These are phyloP conservation scores for Oryzias woworae DNA, from an alignment of 2,113 vertebrate species.

Conservation along the genomic window DNA sequence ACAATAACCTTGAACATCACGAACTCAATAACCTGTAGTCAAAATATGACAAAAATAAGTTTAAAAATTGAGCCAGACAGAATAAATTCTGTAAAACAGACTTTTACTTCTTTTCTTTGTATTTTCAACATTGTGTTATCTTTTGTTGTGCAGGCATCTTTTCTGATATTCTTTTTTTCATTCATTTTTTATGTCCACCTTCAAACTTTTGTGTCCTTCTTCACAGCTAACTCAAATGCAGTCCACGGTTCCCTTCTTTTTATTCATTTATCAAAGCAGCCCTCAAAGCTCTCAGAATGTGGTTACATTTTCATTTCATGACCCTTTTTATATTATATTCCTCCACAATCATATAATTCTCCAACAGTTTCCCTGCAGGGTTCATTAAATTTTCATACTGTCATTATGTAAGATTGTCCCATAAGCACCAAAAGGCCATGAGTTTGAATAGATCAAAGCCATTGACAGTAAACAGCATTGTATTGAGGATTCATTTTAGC, in stretches of 20 bases:
- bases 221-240: background rate
- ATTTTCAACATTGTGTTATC: too few species aligned
- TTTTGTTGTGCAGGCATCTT: too few species aligned
- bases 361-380: slow-evolving; percentile 11
- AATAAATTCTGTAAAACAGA: too few species aligned
- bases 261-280: background rate
- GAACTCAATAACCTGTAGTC: background rate
- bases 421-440: slow-evolving; percentile 24
- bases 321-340: slow-evolving; percentile 8
- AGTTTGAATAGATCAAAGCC: slow-evolving; percentile 27
- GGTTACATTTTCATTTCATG: slow-evolving; percentile 7
- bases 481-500: background rate
- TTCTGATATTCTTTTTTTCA: too few species aligned
- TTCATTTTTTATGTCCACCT: too few species aligned
- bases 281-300: background rate
- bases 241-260: background rate
- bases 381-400: slow-evolving; percentile 56
- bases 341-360: slow-evolving; percentile 5
- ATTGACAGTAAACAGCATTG: background rate
- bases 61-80: too few species aligned
- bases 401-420: slow-evolving; percentile 34
- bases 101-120: too few species aligned
- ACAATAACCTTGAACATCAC: background rate
- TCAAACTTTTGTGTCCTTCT: background rate
- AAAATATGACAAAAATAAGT: too few species aligned